Base-by-base conservation (phyloP, 1,140 invertebrate species). In the Heliconius nattereri region DNA sequence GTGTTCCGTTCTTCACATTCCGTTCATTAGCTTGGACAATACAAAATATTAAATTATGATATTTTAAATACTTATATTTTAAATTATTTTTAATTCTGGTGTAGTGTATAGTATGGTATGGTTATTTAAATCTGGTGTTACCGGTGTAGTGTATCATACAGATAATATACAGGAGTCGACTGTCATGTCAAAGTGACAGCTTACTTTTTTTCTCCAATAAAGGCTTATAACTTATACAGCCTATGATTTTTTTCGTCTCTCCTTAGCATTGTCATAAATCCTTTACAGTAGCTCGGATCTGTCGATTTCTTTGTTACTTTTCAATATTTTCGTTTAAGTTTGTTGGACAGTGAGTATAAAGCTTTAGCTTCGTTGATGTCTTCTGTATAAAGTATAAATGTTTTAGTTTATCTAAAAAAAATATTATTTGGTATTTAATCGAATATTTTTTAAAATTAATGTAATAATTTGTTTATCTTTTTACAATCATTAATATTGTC, bases 201-300 rank as follows among this genome's bases (percentile, higher is more conserved):
- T 70, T 71, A 29, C 35, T 79, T 79, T 75, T 23, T 60, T 23
- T n/a, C 71, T 79, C 78, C 78, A 84, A 82, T 83, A 85, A 83
- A 87, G 82, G 85, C 82, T 78, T 84, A 85, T 79, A 70, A 83
- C 76, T 84, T 85, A 52, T 87, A 87, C 83, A 84, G 83, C 82
- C 86, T 78, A 77, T 81, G 71, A 74, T 79, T 84, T 84, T 85
- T 45, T 77, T 83, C 71, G 77, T 80, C 74, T 84, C 85, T 84
- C 85, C 81, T 87, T 87, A 83, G 84, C 86, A 84, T 85, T 85
- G 84, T 89, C 89, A 90, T 89, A 90, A 89, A 90, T 86, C 85
- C 85, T 81, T 87, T 81, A 89, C 89, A 84, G 89, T 90, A 90
- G 89, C 88, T 73, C 77, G 75, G 85, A 80, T 78, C 76, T 85